phyloP scores from a whole-genome alignment of 2,888 invertebrate genomes.

The Tipula unca region DNA sequence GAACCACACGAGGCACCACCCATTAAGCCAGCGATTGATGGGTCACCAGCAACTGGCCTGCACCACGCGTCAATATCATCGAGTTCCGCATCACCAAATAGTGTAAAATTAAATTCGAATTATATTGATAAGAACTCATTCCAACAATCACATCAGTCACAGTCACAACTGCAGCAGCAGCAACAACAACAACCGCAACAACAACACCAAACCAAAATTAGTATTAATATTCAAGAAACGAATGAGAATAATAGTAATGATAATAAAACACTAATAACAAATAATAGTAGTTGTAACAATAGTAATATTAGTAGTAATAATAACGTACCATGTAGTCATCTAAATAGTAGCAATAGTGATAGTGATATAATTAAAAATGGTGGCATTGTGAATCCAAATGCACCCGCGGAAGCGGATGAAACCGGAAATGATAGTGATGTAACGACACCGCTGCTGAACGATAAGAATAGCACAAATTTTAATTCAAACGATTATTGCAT shows the following conservation, averaged over 20 bases:
- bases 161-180: background rate
- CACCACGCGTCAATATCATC: constrained; percentile 15
- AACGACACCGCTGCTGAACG: constrained; percentile 26
- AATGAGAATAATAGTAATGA: background rate
- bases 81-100: constrained; percentile 24
- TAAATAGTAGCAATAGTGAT: constrained; percentile 18
- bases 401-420: constrained; percentile 24
- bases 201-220: background rate
- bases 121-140: constrained; percentile 20
- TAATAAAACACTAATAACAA: constrained; percentile 20
- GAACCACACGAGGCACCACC: constrained; percentile 38
- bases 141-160: background rate
- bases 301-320: background rate
- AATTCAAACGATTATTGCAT: constrained; percentile 26
- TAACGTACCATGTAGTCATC: background rate
- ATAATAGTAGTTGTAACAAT: background rate
- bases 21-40: background rate
- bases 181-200: background rate
- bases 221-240: background rate
- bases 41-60: background rate
- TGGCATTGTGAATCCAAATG: constrained; percentile 17
- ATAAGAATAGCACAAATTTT: constrained; percentile 26
- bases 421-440: constrained; percentile 24
- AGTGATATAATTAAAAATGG: constrained; percentile 14
- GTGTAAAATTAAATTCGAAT: constrained; percentile 24